Evolutionary conservation across 1,140 invertebrate species (phyloP).

Genomic region (Orchesella cincta): DNA sequence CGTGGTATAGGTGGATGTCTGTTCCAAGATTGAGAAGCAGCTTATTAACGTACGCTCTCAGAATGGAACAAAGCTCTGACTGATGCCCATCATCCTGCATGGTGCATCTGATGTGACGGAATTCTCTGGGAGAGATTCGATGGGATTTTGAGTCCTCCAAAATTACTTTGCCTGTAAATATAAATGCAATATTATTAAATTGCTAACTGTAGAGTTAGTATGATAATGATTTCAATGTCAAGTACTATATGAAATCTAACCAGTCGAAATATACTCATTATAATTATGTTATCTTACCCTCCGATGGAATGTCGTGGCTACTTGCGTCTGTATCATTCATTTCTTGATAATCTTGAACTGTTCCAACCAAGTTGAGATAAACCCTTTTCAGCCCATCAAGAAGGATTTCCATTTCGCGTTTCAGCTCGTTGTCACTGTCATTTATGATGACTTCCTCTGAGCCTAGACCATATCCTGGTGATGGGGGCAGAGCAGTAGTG

Average conservation of each 20-base stretch:
- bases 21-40: conserved; percentile 47
- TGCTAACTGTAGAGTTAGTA: too few relatives aligned
- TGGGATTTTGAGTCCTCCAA: conserved; percentile 47
- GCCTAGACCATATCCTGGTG: neutral
- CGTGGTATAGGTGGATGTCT: conserved; percentile 51
- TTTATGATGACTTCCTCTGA: neutral
- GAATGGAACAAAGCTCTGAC: conserved; percentile 49
- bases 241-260: neutral
- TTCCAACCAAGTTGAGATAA: conserved; percentile 42
- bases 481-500: neutral
- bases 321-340: conserved; percentile 37
- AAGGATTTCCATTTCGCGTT: conserved; percentile 42
- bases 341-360: conserved; percentile 45
- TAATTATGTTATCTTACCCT: too few relatives aligned
- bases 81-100: conserved; percentile 49
- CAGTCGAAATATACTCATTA: too few relatives aligned
- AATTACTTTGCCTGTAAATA: neutral
- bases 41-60: conserved; percentile 44
- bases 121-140: conserved; percentile 51
- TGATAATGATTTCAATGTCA: too few relatives aligned
- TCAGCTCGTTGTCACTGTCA: conserved; percentile 23
- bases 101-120: conserved; percentile 51
- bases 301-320: neutral
- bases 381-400: conserved; percentile 39
- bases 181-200: too few relatives aligned